phyloP scores from a whole-genome alignment of 1,140 invertebrate genomes.

The Trichonephila clavipes region DNA sequence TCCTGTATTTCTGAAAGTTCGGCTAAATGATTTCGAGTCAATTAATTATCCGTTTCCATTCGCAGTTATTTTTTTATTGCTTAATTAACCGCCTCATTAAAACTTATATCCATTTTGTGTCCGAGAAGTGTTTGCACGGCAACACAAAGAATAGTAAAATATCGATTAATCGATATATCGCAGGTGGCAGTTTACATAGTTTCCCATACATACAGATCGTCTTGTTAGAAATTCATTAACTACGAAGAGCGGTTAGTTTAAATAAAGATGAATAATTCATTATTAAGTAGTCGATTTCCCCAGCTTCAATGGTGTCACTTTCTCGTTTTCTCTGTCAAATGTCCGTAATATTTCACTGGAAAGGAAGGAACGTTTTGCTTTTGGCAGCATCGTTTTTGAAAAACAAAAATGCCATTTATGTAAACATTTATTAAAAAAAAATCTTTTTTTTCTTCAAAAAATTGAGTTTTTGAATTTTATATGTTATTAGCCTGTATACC shows the following conservation, averaged over 20 bases:
- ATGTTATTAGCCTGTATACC: too few species aligned
- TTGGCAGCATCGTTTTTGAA: too few species aligned
- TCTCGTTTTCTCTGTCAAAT: background rate
- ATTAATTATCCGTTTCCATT: background rate
- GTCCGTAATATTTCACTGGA: background rate
- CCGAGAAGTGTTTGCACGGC: constrained; percentile 42
- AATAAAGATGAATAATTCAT: constrained; percentile 29
- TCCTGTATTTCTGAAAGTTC: too few species aligned
- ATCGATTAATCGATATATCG: constrained; percentile 56
- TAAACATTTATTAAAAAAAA: background rate
- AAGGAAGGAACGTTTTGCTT: background rate
- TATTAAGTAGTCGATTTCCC: constrained; percentile 28
- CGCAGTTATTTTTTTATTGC: background rate
- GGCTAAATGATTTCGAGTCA: background rate
- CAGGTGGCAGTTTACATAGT: constrained; percentile 60
- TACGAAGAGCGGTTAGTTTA: constrained; percentile 48
- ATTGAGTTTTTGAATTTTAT: too few species aligned
- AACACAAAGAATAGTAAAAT: constrained; percentile 14
- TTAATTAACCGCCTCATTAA: constrained; percentile 41
- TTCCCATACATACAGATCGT: constrained; percentile 37
- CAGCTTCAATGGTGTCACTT: constrained; percentile 7
- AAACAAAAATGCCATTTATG: too few species aligned
- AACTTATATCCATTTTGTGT: constrained; percentile 58
- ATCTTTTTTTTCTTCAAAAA: background rate
- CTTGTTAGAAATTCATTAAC: constrained; percentile 71